Evolutionary conservation across 1,140 invertebrate species (phyloP).

Genomic region (Brachionus calyciflorus): DNA sequence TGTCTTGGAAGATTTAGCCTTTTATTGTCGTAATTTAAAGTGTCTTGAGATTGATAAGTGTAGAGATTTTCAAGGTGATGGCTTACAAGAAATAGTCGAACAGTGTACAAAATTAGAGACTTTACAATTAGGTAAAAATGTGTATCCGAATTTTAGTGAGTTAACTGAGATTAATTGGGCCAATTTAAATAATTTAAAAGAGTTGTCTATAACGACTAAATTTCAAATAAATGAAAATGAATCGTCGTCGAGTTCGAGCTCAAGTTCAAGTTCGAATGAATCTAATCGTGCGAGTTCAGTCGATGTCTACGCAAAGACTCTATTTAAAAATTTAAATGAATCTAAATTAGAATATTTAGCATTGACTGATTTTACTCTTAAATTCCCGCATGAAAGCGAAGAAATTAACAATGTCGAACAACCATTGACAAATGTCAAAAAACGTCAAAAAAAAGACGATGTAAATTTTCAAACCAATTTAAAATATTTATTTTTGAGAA

Average conservation of each 20-base stretch:
- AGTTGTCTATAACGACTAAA: slow-evolving; percentile 25
- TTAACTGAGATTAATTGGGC: slow-evolving; percentile 25
- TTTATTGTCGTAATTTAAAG: neutral
- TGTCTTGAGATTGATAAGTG: slow-evolving; percentile 39
- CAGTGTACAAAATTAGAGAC: slow-evolving; percentile 36
- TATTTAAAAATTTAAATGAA: slow-evolving; percentile 22
- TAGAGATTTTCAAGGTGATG: slow-evolving; percentile 20
- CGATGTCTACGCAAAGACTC: slow-evolving; percentile 24
- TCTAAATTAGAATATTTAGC: slow-evolving; percentile 28
- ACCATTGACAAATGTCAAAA: neutral
- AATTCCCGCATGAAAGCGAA: neutral
- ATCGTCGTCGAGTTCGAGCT: neutral
- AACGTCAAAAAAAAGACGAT: neutral
- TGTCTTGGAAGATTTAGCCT: slow-evolving; percentile 29
- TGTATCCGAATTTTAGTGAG: slow-evolving; percentile 19
- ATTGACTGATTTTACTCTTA: slow-evolving; percentile 18
- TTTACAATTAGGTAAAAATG: slow-evolving; percentile 41
- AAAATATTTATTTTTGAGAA: slow-evolving; percentile 15
- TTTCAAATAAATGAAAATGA: neutral
- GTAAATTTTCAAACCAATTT: neutral
- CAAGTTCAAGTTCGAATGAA: neutral
- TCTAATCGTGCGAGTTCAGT: neutral
- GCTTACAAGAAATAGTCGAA: neutral
- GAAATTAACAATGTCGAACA: too few relatives aligned
- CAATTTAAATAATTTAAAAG: slow-evolving; percentile 7